These are phyloP conservation scores for Triplophysa siluroides DNA, from an alignment of 2,113 vertebrate species.

Conservation along the genomic window DNA sequence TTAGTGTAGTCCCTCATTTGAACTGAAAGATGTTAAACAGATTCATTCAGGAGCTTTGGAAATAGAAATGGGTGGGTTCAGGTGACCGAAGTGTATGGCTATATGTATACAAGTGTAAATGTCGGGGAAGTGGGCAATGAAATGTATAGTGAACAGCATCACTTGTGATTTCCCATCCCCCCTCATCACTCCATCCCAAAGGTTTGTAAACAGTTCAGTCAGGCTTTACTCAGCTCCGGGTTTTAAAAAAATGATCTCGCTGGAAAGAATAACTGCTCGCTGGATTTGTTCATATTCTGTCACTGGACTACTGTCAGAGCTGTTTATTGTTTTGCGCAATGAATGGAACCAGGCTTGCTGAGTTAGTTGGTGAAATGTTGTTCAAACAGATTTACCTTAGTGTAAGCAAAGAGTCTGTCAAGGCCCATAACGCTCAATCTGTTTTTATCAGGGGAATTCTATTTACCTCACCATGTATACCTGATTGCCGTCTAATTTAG, in stretches of 20 bases:
- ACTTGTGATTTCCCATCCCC: slow-evolving; percentile 72
- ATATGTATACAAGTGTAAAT: slow-evolving; percentile 35
- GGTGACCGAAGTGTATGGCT: slow-evolving; percentile 27
- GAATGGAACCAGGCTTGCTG: slow-evolving; percentile 69
- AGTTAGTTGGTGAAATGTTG: slow-evolving; percentile 72
- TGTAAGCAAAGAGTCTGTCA: slow-evolving; percentile 73
- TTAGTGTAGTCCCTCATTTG: slow-evolving; percentile 88
- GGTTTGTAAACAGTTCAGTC: slow-evolving; percentile 51
- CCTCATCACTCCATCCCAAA: slow-evolving; percentile 62
- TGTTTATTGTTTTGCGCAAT: slow-evolving; percentile 63
- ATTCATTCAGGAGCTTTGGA: slow-evolving; percentile 84
- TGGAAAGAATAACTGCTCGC: slow-evolving; percentile 45
- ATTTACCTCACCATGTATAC: slow-evolving; percentile 53
- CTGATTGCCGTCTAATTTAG: slow-evolving; percentile 60
- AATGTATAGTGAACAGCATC: slow-evolving; percentile 78
- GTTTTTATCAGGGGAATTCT: slow-evolving; percentile 71
- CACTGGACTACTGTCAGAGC: slow-evolving; percentile 65
- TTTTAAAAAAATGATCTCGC: slow-evolving; percentile 49
- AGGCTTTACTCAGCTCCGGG: slow-evolving; percentile 61
- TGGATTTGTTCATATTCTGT: slow-evolving; percentile 60
- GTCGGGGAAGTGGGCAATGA: slow-evolving; percentile 60
- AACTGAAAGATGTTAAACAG: slow-evolving; percentile 94
- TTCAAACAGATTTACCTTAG: slow-evolving; percentile 74
- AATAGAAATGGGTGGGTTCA: slow-evolving; percentile 63
- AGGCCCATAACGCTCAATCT: slow-evolving; percentile 66